Percentiles rank a stretch among this genome's conserved stretches.
These are phyloP conservation scores for Melopsittacus undulatus DNA, from an alignment of 2,797 vertebrate species.

Conservation along the genomic window DNA sequence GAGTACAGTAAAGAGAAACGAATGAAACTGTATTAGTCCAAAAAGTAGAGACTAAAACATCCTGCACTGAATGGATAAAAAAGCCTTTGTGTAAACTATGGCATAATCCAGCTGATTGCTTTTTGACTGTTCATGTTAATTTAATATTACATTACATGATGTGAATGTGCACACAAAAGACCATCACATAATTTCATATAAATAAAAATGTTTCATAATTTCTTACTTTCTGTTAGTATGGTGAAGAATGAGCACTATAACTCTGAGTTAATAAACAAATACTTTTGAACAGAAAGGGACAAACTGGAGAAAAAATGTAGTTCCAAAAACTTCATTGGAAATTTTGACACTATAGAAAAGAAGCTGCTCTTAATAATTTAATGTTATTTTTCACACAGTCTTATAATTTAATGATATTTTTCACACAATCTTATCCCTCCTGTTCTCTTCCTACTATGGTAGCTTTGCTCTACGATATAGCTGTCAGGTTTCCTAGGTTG, in stretches of 20 bases:
- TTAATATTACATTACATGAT: background rate
- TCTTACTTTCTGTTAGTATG: background rate
- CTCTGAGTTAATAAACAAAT: background rate
- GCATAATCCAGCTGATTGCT: background rate
- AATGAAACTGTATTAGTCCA: background rate
- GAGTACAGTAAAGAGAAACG: background rate
- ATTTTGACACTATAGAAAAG: background rate
- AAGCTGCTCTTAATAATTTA: background rate
- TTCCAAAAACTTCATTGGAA: background rate
- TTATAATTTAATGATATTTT: background rate
- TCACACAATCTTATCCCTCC: background rate
- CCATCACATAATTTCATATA: background rate
- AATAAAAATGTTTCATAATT: background rate
- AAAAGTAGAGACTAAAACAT: background rate
- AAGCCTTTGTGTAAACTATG: background rate
- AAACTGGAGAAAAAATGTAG: background rate
- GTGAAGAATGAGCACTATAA: fast-evolving
- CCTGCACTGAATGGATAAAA: background rate
- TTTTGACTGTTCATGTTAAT: background rate
- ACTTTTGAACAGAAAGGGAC: background rate
- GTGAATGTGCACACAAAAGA: background rate
- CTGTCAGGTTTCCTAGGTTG: background rate
- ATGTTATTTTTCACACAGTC: background rate
- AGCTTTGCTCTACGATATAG: background rate
- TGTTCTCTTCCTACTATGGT: background rate